Base-by-base conservation (phyloP, 1,140 invertebrate species). In the Streblospio benedicti region DNA sequence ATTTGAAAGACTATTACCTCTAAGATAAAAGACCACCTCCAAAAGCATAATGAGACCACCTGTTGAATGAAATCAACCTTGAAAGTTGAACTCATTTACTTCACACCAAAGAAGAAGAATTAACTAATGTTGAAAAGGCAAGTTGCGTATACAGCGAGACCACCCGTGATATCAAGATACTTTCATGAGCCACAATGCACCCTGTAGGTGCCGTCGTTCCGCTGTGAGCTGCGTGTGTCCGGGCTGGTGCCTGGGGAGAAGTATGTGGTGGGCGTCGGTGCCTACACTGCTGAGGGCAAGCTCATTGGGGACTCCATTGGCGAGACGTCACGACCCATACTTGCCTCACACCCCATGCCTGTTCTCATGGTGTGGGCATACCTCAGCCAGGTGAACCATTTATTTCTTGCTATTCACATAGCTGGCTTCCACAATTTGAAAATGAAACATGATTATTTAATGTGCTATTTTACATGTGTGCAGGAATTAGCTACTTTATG, bases 181-280 rank as follows among this genome's bases (percentile, higher is more conserved):
- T n/a, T n/a, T n/a, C n/a, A n/a, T n/a, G n/a, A n/a, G n/a, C n/a
- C n/a, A n/a, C n/a, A n/a, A n/a, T n/a, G n/a, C n/a, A 31, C 18
- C 35, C 30, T 45, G 38, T 30, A 71, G 71, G 66, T 75, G 4
- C 69, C 74, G 16, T 65, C 66, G 5, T 65, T 66, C 38, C 52
- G 62, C 31, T 65, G 65, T 66, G 70, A 74, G 54, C 33, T 78
- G 18, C 65, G 60, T 27, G 74, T 77, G 5, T 62, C 67, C 0
- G 73, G 72, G 25, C 65, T 78, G 2, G 64, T 57, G 27, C 69
- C 71, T 12, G 68, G 76, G 56, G 67, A 75, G 59, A 64, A 68
- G 28, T 78, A 78, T 57, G 62, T 77, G 4, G 77, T 77, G 70
- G 76, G 75, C 45, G 70, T 78, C 14, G 75, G 70, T 55, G 76